These are phyloP conservation scores for Odontomachus brunneus DNA, from an alignment of 1,140 invertebrate species.

Conservation along the genomic window DNA sequence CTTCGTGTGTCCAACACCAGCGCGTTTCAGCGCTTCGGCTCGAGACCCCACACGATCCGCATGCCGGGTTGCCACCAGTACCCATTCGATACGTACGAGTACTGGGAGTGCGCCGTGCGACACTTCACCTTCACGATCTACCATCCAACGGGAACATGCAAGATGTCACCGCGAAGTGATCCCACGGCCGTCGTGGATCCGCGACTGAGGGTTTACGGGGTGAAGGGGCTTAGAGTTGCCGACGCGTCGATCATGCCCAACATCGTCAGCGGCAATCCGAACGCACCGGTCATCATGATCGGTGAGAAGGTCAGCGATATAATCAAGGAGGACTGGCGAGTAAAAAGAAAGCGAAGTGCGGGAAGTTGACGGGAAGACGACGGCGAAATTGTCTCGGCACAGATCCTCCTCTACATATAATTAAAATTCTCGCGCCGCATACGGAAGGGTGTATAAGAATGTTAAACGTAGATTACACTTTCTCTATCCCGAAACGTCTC, in stretches of 20 bases:
- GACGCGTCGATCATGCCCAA: conserved; percentile 93
- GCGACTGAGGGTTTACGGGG: conserved; percentile 90
- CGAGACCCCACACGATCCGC: conserved; percentile 91
- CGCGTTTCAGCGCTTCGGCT: conserved; percentile 93
- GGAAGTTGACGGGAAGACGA: conserved; percentile 53
- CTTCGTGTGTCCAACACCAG: conserved; percentile 91
- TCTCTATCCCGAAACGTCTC: no score
- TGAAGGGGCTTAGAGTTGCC: conserved; percentile 90
- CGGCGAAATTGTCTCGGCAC: background rate
- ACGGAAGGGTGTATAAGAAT: no score
- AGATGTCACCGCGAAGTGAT: conserved; percentile 93
- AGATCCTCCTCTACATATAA: no score
- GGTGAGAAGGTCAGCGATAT: conserved; percentile 93
- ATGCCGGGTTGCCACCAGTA: conserved; percentile 92
- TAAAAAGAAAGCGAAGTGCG: conserved; percentile 71
- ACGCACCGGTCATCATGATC: conserved; percentile 92
- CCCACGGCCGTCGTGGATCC: conserved; percentile 93
- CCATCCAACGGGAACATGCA: conserved; percentile 93
- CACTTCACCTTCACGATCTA: conserved; percentile 95
- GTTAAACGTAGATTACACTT: no score
- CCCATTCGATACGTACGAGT: conserved; percentile 91
- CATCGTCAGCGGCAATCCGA: conserved; percentile 93
- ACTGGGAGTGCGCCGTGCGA: conserved; percentile 93
- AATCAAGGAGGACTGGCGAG: conserved; percentile 91
- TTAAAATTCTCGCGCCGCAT: no score